A percentile compares a stretch with the other conserved stretches of the same genome.
phyloP scores from a whole-genome alignment of 2,113 vertebrate genomes.

The Eudorcas thomsonii region DNA sequence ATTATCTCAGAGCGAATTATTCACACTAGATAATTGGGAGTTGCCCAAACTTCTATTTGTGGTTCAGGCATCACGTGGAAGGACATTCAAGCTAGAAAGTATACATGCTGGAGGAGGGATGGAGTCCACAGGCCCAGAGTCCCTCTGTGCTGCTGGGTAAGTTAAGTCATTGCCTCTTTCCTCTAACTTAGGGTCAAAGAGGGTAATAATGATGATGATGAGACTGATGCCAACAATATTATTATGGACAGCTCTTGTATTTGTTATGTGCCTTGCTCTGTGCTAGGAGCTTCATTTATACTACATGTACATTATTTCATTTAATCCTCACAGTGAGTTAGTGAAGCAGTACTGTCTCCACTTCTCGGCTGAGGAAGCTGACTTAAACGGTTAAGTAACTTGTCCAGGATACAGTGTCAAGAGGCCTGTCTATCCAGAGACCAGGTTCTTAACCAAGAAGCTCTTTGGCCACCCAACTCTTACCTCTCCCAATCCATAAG shows the following conservation, averaged over 20 bases:
- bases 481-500: background rate
- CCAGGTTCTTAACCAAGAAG: background rate
- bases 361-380: background rate
- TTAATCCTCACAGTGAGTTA: background rate
- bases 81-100: background rate
- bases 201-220: background rate
- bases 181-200: background rate
- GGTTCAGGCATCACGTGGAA: constrained; percentile 24
- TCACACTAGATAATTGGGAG: constrained; percentile 63
- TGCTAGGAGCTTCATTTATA: background rate
- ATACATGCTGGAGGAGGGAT: background rate
- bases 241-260: background rate
- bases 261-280: background rate
- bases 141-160: background rate
- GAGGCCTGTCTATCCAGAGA: background rate
- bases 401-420: background rate
- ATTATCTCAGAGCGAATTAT: constrained; percentile 69
- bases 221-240: background rate
- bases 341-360: background rate
- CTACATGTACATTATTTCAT: background rate
- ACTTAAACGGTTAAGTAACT: background rate
- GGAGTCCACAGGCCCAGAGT: background rate
- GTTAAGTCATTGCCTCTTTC: background rate
- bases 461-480: background rate
- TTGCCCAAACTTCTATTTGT: constrained; percentile 63